Percentiles rank a stretch among this genome's conserved stretches.
These are phyloP conservation scores for Nomada fucata DNA, from an alignment of 2,888 invertebrate species.

Conservation along the genomic window DNA sequence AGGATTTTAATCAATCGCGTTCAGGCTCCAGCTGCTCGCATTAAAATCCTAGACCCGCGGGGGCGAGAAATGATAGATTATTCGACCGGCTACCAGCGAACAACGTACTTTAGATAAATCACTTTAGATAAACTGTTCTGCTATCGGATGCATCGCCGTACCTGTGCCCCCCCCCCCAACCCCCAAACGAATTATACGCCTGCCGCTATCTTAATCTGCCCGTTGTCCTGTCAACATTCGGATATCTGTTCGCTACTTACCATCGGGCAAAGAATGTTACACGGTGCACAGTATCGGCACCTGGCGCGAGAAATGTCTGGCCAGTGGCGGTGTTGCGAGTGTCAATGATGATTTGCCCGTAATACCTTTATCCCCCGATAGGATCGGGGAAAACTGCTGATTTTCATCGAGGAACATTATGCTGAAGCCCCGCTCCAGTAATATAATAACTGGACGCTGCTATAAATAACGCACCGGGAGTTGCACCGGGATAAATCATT, in stretches of 20 bases:
- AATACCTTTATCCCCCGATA: neutral
- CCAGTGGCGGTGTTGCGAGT: no score
- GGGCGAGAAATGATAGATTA: constrained; percentile 41
- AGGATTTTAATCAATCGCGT: constrained; percentile 20
- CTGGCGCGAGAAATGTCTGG: neutral
- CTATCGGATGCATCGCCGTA: constrained; percentile 47
- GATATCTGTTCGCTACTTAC: constrained; percentile 26
- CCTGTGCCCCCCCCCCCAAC: constrained; percentile 22
- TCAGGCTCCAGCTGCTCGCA: neutral
- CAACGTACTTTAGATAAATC: constrained; percentile 60
- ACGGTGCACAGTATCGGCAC: neutral
- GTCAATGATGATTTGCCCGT: no score
- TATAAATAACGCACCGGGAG: no score
- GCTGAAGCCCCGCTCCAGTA: no score
- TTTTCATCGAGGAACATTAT: no score
- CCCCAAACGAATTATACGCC: constrained; percentile 50
- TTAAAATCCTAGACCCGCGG: constrained; percentile 13
- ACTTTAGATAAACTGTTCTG: constrained; percentile 48
- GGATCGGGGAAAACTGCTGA: neutral
- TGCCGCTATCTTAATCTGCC: constrained; percentile 47
- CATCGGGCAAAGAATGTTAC: constrained; percentile 8
- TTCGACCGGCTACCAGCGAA: constrained; percentile 30
- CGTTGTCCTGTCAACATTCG: constrained; percentile 43
- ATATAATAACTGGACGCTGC: no score
- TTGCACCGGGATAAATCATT: no score